Conservation (phyloP, 2,113 vertebrate species). For the Pelecanus crispus region DNA sequence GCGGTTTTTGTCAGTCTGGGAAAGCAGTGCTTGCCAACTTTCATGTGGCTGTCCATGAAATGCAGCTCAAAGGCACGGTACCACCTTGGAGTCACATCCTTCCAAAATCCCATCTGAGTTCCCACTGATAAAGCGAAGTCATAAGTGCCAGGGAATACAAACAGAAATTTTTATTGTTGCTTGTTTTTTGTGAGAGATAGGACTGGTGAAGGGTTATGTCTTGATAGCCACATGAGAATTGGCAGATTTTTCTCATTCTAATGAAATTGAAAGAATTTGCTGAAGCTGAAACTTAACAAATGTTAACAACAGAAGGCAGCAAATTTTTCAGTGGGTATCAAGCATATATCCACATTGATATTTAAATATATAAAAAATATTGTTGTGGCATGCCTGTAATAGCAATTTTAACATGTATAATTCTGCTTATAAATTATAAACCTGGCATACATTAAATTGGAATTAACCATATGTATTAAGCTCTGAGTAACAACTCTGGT, state of each 20-base stretch:
- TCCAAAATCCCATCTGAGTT: background rate
- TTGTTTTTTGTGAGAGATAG: background rate
- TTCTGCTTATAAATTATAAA: background rate
- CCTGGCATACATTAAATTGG: background rate
- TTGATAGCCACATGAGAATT: background rate
- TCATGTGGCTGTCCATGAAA: background rate
- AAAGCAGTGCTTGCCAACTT: background rate
- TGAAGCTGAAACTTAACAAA: background rate
- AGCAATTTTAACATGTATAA: background rate
- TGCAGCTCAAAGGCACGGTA: accelerated
- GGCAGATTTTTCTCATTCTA: background rate
- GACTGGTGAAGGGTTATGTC: background rate
- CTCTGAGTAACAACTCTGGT: background rate
- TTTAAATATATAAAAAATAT: background rate
- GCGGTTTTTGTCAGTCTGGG: background rate
- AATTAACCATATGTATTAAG: background rate
- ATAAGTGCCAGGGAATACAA: background rate
- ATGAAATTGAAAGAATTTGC: background rate
- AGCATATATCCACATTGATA: background rate
- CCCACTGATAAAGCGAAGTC: background rate
- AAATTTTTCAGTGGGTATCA: background rate
- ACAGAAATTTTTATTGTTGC: background rate
- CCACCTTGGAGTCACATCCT: background rate
- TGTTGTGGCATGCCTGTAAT: background rate
- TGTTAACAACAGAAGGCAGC: background rate